A percentile compares a stretch with the other conserved stretches of the same genome.
phyloP scores from a whole-genome alignment of 2,113 vertebrate genomes.

The Poicephalus meyeri region DNA sequence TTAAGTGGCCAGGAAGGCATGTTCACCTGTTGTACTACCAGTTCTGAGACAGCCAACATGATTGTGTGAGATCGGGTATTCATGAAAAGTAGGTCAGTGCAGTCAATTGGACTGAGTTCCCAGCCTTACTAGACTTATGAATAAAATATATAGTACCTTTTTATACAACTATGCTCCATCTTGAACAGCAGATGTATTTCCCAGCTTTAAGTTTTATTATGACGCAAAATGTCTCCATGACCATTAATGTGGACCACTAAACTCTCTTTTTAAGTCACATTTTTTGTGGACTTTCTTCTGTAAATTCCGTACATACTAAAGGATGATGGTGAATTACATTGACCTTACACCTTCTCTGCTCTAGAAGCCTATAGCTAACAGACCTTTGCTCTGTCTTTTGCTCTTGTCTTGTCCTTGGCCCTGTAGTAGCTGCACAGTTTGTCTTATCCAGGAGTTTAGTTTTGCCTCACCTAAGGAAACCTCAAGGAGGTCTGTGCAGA shows the following conservation, averaged over 20 bases:
- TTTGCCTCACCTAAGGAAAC: not conserved
- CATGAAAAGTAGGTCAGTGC: slow-evolving; percentile 39
- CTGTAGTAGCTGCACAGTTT: not conserved
- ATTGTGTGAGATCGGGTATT: slow-evolving; percentile 18
- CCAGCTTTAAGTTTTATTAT: not conserved
- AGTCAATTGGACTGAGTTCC: not conserved
- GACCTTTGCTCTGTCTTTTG: not conserved
- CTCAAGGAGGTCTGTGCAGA: not conserved
- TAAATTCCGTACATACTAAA: not conserved
- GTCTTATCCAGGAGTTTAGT: not conserved
- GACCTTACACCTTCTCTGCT: not conserved
- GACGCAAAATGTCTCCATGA: not conserved
- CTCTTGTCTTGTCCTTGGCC: not conserved
- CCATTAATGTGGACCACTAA: not conserved
- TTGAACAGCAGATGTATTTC: not conserved
- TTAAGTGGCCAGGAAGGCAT: not conserved
- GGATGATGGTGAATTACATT: not conserved
- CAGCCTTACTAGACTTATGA: not conserved
- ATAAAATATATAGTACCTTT: slow-evolving; percentile 50
- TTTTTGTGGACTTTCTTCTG: not conserved
- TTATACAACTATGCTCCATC: not conserved
- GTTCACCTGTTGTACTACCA: not conserved
- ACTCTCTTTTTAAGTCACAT: not conserved
- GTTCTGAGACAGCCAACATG: not conserved
- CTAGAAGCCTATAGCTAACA: not conserved